phyloP scores from a whole-genome alignment of 1,140 invertebrate species.

The Drosophila albomicans region DNA sequence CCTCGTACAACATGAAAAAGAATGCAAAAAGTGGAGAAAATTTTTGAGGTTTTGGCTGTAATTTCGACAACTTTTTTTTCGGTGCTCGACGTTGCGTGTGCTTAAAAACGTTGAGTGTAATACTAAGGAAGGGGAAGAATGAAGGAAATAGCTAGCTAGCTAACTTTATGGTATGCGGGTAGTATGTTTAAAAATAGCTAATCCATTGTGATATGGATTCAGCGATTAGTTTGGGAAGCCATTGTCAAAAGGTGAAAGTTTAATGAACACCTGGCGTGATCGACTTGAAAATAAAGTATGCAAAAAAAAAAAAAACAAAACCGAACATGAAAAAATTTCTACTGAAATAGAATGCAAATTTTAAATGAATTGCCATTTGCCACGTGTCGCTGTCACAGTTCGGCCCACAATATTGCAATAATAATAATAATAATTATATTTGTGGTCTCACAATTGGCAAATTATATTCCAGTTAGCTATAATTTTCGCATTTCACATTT shows the following conservation, averaged over 20 bases:
- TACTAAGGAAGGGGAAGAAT: not conserved
- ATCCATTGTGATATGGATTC: slow-evolving; percentile 38
- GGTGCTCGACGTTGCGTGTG: slow-evolving; percentile 41
- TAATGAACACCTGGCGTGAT: slow-evolving; percentile 76
- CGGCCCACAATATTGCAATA: slow-evolving; percentile 15
- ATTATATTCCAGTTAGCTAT: slow-evolving; percentile 30
- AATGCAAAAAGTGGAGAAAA: slow-evolving; percentile 11
- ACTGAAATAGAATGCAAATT: slow-evolving; percentile 26
- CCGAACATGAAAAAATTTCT: not conserved
- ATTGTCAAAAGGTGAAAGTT: slow-evolving; percentile 72
- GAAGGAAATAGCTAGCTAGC: slow-evolving; percentile 8
- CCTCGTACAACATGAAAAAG: slow-evolving; percentile 35
- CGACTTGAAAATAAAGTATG: slow-evolving; percentile 27
- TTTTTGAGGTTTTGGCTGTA: slow-evolving; percentile 56
- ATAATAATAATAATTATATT: slow-evolving; percentile 35
- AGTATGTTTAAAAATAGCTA: slow-evolving; percentile 57
- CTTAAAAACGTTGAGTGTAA: slow-evolving; percentile 5
- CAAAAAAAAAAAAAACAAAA: not conserved
- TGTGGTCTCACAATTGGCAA: slow-evolving; percentile 15
- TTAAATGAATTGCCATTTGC: slow-evolving; percentile 17
- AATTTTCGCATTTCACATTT: slow-evolving; percentile 38
- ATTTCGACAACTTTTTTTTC: slow-evolving; percentile 56
- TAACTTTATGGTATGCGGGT: slow-evolving; percentile 22
- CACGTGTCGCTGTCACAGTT: slow-evolving; percentile 26
- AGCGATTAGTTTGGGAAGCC: slow-evolving; percentile 35